Conservation (phyloP, 1,140 invertebrate species). For the Hylaeus anthracinus region DNA sequence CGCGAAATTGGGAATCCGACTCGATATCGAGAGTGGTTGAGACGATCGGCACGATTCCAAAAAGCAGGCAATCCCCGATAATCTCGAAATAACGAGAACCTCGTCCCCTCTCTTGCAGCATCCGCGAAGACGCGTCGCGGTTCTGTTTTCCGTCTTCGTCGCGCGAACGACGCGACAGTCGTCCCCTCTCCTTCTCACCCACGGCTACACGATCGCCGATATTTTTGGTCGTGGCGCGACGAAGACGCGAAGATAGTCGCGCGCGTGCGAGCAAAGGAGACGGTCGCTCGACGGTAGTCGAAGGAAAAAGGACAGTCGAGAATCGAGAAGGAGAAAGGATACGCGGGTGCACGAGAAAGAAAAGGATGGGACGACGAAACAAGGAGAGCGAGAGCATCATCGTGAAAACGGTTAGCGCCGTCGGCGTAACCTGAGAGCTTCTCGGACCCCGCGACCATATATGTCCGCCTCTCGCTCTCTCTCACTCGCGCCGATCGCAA, state of each 20-base stretch:
- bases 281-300: background rate
- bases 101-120: slow-evolving; percentile 37
- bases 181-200: slow-evolving; percentile 46
- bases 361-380: slow-evolving; percentile 16
- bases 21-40: slow-evolving; percentile 55
- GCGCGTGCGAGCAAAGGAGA: slow-evolving; percentile 4
- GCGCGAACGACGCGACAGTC: background rate
- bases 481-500: slow-evolving; percentile 51
- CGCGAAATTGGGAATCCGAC: slow-evolving; percentile 30
- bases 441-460: slow-evolving; percentile 78
- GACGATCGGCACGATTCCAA: slow-evolving; percentile 72
- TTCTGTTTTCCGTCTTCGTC: slow-evolving; percentile 18
- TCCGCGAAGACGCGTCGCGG: slow-evolving; percentile 1
- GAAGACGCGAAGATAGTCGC: slow-evolving; percentile 14
- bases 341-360: slow-evolving; percentile 13
- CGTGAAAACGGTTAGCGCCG: slow-evolving; percentile 76
- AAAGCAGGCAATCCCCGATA: slow-evolving; percentile 73
- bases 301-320: slow-evolving; percentile 27
- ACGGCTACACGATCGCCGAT: slow-evolving; percentile 47
- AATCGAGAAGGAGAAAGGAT: background rate
- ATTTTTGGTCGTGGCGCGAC: slow-evolving; percentile 68
- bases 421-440: slow-evolving; percentile 79
- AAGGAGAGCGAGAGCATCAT: slow-evolving; percentile 61
- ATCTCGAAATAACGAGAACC: slow-evolving; percentile 75
- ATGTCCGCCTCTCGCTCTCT: slow-evolving; percentile 75